Evolutionary conservation across 2,113 vertebrate genomes (phyloP), one percentile per base, ranked within the genome.

Genomic region (Ptilorrhoa leucosticta): DNA sequence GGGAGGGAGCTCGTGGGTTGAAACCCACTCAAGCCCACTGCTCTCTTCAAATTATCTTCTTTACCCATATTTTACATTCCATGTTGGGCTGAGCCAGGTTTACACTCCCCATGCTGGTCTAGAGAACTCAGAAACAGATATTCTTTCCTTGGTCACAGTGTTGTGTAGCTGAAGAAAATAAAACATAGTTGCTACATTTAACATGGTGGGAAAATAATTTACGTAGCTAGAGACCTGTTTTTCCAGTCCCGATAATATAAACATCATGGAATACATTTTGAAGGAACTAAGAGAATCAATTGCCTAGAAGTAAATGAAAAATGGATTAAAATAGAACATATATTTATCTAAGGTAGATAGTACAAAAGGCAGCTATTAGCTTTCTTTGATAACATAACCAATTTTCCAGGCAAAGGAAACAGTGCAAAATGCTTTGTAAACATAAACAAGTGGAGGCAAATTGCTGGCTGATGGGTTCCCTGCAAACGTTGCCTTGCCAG

Each of bases 341-440:
- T 64, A 50, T 95, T 93, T 91, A 89, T 94, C 83, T 81, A 73
- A 89, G 80, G 73, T 81, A 84, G 93, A 87, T 81, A 84, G 81
- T 53, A 78, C 72, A 94, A 89, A 89, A 81, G 42, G 54, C 91
- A 95, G 87, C 68, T 70, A 71, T 75, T 95, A 81, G 87, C 33
- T 81, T 84, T 53, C 91, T 81, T 89, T 84, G 93, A 91, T 94
- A 92, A 92, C 93, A 85, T 54, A 95, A 84, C 84, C 77, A 70
- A 63, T 93, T 94, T 95, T 77, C 72, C n/a, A 95, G 83, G 84
- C 81, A 95, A 80, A 89, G 64, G 30, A 81, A 92, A 75, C 82
- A 63, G 70, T n/a, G 51, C 61, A 60, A 89, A 87, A 82, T 57
- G 84, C 87, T 94, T 95, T 87, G 83, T 86, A 83, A 93, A 83